Conservation (phyloP, 2,888 invertebrate species). For the Noctua pronuba region DNA sequence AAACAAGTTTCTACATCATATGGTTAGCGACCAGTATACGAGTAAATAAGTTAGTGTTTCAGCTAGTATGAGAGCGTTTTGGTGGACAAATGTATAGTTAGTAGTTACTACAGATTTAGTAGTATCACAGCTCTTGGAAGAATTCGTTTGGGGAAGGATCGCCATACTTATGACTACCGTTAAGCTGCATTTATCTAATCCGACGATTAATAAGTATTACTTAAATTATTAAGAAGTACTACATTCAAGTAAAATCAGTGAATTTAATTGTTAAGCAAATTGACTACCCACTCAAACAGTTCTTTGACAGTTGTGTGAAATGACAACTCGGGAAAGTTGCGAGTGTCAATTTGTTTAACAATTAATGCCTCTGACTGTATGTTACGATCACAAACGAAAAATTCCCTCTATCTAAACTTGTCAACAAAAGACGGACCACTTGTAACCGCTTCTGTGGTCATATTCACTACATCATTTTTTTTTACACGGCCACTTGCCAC, state of each 20-base stretch:
- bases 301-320: background rate
- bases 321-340: background rate
- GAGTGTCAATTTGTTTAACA: background rate
- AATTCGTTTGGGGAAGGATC: slow-evolving; percentile 9
- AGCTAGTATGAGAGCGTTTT: slow-evolving; percentile 18
- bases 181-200: background rate
- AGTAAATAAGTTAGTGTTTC: slow-evolving; percentile 8
- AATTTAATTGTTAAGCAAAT: background rate
- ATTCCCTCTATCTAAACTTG: slow-evolving; percentile 11
- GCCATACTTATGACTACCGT: background rate
- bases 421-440: background rate
- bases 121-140: slow-evolving; percentile 48
- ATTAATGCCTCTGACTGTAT: background rate
- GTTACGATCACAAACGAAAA: slow-evolving; percentile 23
- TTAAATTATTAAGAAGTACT: background rate
- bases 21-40: background rate
- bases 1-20: slow-evolving; percentile 34
- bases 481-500: background rate
- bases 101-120: slow-evolving; percentile 30
- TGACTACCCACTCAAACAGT: background rate
- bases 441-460: background rate
- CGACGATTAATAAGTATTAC: background rate
- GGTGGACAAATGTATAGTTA: slow-evolving; percentile 5
- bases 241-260: background rate
- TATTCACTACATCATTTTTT: too few species aligned